phyloP scores from a whole-genome alignment of 2,113 vertebrate species.

The Anoura caudifer region DNA sequence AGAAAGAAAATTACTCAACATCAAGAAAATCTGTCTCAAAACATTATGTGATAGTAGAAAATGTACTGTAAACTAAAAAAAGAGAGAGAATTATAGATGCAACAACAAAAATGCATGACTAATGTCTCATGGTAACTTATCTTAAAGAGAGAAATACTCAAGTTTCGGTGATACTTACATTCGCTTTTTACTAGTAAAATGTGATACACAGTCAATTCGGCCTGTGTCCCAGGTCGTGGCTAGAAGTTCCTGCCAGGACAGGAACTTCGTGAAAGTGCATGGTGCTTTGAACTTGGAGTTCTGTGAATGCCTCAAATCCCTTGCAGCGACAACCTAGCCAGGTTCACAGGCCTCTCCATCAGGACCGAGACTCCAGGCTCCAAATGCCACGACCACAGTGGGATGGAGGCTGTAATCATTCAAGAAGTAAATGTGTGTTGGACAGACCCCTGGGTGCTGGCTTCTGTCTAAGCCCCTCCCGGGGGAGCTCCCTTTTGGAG shows the following conservation, averaged over 20 bases:
- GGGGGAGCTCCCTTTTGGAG: background rate
- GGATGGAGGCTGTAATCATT: fast-evolving
- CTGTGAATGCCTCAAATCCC: too few species aligned
- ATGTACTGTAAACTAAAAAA: background rate
- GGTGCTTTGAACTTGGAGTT: background rate
- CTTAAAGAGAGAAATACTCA: background rate
- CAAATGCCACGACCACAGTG: too few species aligned
- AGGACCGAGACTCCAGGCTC: background rate
- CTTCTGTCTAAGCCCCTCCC: background rate
- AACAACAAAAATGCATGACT: background rate
- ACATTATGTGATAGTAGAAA: background rate
- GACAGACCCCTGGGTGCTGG: background rate
- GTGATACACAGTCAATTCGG: background rate
- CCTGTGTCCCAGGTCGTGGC: too few species aligned
- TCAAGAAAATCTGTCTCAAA: background rate
- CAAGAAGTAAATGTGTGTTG: background rate
- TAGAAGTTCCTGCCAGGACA: background rate
- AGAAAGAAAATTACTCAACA: background rate
- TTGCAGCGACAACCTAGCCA: background rate
- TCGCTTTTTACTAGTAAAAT: background rate
- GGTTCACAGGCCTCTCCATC: background rate
- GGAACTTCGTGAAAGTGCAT: background rate
- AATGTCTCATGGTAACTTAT: background rate
- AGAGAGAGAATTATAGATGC: background rate
- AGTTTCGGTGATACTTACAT: background rate